A percentile compares a stretch with the other conserved stretches of the same genome.
Conservation (phyloP, 2,888 invertebrate genomes). For the Apotomis capreana region DNA sequence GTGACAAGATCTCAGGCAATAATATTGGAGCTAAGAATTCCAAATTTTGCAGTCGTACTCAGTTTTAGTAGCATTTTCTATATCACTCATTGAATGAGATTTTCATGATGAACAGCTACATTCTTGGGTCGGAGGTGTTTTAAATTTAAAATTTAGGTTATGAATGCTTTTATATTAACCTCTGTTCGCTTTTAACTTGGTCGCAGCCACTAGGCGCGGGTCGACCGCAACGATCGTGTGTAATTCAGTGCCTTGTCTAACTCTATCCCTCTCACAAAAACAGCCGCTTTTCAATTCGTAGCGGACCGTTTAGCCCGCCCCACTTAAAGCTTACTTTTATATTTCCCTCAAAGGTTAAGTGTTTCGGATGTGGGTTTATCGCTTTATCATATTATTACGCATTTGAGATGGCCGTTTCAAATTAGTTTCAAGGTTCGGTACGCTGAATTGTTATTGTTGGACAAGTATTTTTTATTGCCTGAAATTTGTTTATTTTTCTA, state of each 20-base stretch:
- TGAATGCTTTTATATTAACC: too few relatives aligned
- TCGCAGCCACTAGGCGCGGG: neutral
- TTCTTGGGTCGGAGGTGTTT: too few relatives aligned
- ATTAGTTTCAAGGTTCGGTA: neutral
- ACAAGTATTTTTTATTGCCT: neutral
- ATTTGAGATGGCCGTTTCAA: constrained; percentile 19
- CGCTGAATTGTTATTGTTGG: neutral
- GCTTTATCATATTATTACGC: constrained; percentile 32
- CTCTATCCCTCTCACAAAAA: constrained; percentile 53
- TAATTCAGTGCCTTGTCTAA: constrained; percentile 57
- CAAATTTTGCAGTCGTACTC: too few relatives aligned
- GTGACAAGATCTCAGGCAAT: too few relatives aligned
- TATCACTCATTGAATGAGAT: too few relatives aligned
- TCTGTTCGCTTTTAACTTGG: neutral
- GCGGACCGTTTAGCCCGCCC: constrained; percentile 62
- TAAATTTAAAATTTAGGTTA: too few relatives aligned
- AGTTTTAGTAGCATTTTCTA: too few relatives aligned
- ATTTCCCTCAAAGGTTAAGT: constrained; percentile 47
- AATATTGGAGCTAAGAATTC: too few relatives aligned
- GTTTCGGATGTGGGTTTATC: constrained; percentile 32
- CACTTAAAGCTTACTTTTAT: constrained; percentile 56
- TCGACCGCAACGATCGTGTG: constrained; percentile 42
- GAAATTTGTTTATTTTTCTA: neutral
- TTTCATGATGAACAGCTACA: too few relatives aligned
- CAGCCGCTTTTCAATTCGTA: constrained; percentile 68